Percentiles rank a stretch among this genome's conserved stretches.
These are phyloP conservation scores for Icerya purchasi DNA, from an alignment of 2,888 invertebrate genomes.

Conservation along the genomic window DNA sequence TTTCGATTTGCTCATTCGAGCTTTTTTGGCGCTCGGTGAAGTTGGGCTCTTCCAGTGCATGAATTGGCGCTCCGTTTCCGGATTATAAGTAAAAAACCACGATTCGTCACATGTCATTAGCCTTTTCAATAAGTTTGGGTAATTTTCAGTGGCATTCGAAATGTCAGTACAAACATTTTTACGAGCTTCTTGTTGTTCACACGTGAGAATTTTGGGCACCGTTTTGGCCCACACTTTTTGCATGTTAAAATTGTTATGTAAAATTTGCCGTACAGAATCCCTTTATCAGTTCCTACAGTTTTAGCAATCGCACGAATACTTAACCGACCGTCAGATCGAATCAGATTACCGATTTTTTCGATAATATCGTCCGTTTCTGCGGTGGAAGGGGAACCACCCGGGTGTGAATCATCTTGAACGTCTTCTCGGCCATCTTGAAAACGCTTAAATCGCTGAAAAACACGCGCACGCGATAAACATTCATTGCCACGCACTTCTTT, in stretches of 20 bases:
- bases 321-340: constrained; percentile 1
- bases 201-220: constrained; percentile 5
- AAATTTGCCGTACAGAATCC: neutral
- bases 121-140: constrained; percentile 11
- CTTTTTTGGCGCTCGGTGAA: no score
- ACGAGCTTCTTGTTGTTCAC: constrained; percentile 7
- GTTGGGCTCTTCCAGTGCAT: constrained; percentile 1
- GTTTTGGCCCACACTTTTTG: neutral
- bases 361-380: neutral
- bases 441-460: neutral
- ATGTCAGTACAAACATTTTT: constrained; percentile 9
- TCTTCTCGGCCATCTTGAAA: neutral
- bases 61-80: neutral
- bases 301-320: no score
- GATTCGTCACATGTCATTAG: constrained; percentile 4
- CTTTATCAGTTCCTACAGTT: neutral
- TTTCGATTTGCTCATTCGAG: no score
- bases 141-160: constrained; percentile 5
- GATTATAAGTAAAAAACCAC: neutral
- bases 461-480: no score
- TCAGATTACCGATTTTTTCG: constrained; percentile 2
- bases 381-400: neutral
- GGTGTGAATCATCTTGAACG: neutral
- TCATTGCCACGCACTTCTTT: neutral
- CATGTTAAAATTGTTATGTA: neutral